A percentile compares a stretch with the other conserved stretches of the same genome.
phyloP scores from a whole-genome alignment of 1,140 invertebrate genomes.

The Medauroidea extradentata region DNA sequence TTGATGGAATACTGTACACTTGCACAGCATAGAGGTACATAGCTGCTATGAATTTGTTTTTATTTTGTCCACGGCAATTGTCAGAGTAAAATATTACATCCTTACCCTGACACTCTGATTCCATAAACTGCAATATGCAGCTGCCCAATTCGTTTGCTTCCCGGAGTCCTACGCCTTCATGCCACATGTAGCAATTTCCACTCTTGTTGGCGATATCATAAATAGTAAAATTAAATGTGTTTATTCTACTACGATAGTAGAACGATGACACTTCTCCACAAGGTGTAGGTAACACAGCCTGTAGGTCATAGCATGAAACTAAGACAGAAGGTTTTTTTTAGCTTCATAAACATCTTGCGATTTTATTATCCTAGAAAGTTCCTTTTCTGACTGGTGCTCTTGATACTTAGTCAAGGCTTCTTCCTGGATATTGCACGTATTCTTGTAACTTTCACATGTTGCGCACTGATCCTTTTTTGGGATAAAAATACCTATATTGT shows the following conservation, averaged over 20 bases:
- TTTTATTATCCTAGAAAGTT: not conserved
- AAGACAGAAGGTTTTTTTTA: not conserved
- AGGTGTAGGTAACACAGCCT: conserved; percentile 30
- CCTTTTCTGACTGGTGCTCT: not conserved
- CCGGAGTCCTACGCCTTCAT: conserved; percentile 24
- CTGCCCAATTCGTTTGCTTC: conserved; percentile 32
- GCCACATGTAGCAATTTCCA: conserved; percentile 29
- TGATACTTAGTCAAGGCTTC: not conserved
- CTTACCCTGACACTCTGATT: conserved; percentile 4
- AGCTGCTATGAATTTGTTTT: conserved; percentile 39
- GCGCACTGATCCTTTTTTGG: conserved; percentile 43
- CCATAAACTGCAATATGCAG: conserved; percentile 27
- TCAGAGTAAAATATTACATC: conserved; percentile 34
- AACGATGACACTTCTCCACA: conserved; percentile 28
- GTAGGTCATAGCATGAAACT: conserved; percentile 30
- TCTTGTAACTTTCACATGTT: conserved; percentile 32
- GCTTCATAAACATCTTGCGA: not conserved
- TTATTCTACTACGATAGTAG: conserved; percentile 32
- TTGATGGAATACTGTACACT: conserved; percentile 29
- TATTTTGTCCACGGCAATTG: conserved; percentile 43
- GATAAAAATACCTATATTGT: conserved; percentile 36
- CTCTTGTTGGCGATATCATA: conserved; percentile 22
- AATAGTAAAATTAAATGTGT: conserved; percentile 33
- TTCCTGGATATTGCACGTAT: conserved; percentile 27
- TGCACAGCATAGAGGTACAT: conserved; percentile 33